A percentile compares a stretch with the other conserved stretches of the same genome.
phyloP scores from a whole-genome alignment of 1,140 invertebrate species.

The Eupristina koningsbergeri region DNA sequence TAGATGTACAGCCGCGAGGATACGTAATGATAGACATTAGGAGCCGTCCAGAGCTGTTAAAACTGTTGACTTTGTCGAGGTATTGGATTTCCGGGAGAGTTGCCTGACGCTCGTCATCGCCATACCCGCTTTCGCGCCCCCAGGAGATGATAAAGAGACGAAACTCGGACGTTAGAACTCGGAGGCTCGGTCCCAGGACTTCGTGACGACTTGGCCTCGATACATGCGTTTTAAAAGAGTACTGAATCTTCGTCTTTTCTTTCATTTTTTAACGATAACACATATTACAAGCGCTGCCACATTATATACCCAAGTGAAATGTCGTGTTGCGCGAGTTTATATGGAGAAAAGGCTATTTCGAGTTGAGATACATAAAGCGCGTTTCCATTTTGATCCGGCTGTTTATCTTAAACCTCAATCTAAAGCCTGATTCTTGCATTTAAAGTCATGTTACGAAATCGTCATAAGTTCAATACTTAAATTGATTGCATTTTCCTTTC shows the following conservation, averaged over 20 bases:
- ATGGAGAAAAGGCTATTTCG: background rate
- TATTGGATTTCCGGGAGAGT: background rate
- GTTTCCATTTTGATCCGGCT: background rate
- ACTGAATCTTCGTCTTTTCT: background rate
- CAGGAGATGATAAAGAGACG: background rate
- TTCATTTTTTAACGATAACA: no score
- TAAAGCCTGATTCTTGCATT: background rate
- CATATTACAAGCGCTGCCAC: background rate
- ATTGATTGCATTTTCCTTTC: no score
- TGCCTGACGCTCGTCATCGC: background rate
- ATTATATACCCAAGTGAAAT: background rate
- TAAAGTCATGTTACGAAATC: background rate
- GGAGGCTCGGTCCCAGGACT: no score
- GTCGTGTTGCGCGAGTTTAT: background rate
- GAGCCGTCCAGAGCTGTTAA: no score
- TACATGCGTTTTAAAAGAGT: background rate
- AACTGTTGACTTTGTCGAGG: no score
- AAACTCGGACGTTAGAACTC: background rate
- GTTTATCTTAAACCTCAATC: background rate
- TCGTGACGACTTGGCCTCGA: no score
- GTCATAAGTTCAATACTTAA: background rate
- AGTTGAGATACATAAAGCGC: background rate
- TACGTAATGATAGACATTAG: no score
- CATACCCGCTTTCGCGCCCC: background rate
- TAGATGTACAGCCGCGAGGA: no score